Base-by-base conservation (phyloP, 2,888 invertebrate species). In the Branchipolynoe longqiensis region DNA sequence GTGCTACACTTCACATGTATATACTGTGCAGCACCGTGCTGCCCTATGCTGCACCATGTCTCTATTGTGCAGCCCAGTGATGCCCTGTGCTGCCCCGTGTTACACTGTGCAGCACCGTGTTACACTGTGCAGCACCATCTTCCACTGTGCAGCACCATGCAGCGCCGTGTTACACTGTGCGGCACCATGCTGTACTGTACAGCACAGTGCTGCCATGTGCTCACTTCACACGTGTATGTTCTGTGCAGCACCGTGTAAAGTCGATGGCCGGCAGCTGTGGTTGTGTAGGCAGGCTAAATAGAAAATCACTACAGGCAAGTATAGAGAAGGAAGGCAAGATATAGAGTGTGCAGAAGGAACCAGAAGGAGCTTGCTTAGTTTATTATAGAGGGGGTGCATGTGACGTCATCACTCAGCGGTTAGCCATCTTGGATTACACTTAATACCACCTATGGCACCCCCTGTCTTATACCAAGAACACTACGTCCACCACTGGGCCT, bases 121-220 rank as follows among this genome's bases (percentile, higher is more conserved):
- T 48, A 18, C 48, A 48, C 48, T 18, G 48, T 48, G 48, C 48
- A 6, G 18, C 48, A 48, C 48, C 48, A 18, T 48, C 48, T 48
- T 48, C 8, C 48, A 48, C 48, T 18, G 48, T 48, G 48, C 18
- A 6, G 48, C 48, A 48, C 48, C 48, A 12, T 48, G 48, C 48
- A 12, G 18, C 62, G 31, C 62, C 6, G 62, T 62, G n/a, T n/a
- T 62, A 25, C 31, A 62, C 62, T 62, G 62, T 62, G 31, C 31
- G 8, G 31, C 31, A 62, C 62, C 31, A 28, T 62, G 31, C 62
- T 62, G 62, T n/a, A 62, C 62, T n/a, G 31, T 62, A n/a, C 62
- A 6, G 6, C 31, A 62, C 62, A 6, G 62, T 62, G 31, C n/a
- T n/a, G n/a, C 31, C 8, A 8, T 62, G 62, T 48, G 18, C 18